Evolutionary conservation across 1,140 invertebrate genomes (phyloP).

Genomic region (Ips nitidus): DNA sequence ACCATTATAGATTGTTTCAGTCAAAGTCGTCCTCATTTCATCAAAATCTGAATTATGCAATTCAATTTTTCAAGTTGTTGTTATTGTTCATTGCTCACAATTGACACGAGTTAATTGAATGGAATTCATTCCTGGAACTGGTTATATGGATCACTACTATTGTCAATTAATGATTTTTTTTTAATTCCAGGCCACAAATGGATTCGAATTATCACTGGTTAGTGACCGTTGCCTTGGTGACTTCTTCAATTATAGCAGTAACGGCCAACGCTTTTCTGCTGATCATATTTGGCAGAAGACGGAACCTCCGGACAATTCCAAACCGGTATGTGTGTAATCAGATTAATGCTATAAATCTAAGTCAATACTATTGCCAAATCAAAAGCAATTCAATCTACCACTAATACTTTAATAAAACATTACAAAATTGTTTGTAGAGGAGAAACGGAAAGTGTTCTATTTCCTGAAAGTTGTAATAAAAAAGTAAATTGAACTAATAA

Average conservation of each 20-base stretch:
- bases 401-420: not conserved
- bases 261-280: conserved; percentile 59
- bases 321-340: conserved; percentile 49
- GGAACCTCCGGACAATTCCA: conserved; percentile 49
- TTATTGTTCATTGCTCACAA: no score
- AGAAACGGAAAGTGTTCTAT: no score
- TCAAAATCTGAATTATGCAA: not conserved
- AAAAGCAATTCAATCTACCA: not conserved
- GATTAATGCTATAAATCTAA: not conserved
- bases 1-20: not conserved
- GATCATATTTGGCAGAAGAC: conserved; percentile 58
- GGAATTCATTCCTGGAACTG: not conserved
- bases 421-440: no score
- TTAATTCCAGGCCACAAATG: conserved; percentile 45
- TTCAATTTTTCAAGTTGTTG: no score
- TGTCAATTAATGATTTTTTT: conserved; percentile 20
- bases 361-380: no score
- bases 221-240: conserved; percentile 44
- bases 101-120: no score
- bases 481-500: no score
- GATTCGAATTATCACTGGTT: conserved; percentile 47
- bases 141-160: not conserved
- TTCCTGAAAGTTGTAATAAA: no score
- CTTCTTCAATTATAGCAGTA: conserved; percentile 51
- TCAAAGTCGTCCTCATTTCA: not conserved